phyloP scores from a whole-genome alignment of 1,140 invertebrate genomes.

The Anastatus disparis region DNA sequence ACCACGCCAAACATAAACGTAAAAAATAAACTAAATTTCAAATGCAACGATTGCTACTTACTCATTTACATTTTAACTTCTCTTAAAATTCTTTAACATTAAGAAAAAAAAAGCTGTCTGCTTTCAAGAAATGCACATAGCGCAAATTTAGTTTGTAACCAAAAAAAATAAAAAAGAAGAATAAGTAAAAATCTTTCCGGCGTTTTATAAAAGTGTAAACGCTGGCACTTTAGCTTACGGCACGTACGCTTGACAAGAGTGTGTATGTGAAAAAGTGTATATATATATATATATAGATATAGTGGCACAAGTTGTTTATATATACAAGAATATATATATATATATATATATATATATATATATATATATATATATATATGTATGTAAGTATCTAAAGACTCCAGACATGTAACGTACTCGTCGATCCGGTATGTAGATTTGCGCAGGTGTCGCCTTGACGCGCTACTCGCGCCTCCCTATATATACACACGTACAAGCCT shows the following conservation, averaged over 20 bases:
- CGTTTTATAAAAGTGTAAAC: slow-evolving; percentile 19
- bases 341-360: no score
- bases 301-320: no score
- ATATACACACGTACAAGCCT: background rate
- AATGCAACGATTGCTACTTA: no score
- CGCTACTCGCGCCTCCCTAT: slow-evolving; percentile 13
- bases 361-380: no score
- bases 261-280: no score
- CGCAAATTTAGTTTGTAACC: background rate
- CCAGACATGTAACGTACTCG: slow-evolving; percentile 43
- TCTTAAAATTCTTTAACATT: no score
- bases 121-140: background rate
- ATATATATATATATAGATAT: no score
- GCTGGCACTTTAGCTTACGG: slow-evolving; percentile 26
- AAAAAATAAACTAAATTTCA: no score
- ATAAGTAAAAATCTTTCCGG: background rate
- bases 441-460: slow-evolving; percentile 52
- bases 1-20: no score
- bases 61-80: no score
- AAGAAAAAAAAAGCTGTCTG: no score
- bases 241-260: slow-evolving; percentile 18
- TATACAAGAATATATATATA: no score
- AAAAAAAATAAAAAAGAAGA: background rate
- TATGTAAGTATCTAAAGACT: background rate
- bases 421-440: slow-evolving; percentile 58